Conservation (phyloP, 2,797 vertebrate species). For the Cetoscarus ocellatus region DNA sequence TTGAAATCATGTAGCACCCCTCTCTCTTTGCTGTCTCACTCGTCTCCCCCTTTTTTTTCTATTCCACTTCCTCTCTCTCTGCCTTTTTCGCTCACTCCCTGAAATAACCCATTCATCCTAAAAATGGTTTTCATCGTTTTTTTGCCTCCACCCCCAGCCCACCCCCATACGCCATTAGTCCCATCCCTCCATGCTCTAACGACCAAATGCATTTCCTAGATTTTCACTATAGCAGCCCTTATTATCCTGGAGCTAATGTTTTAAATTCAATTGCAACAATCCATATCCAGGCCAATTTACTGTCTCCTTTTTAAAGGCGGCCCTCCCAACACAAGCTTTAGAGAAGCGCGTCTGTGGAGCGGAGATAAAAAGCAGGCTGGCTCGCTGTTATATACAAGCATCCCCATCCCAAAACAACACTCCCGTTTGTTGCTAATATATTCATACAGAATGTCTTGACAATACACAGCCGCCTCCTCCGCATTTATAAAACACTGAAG, state of each 20-base stretch:
- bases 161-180: slow-evolving; percentile 80
- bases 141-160: slow-evolving; percentile 66
- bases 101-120: slow-evolving; percentile 81
- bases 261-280: slow-evolving; percentile 85
- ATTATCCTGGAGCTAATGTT: slow-evolving; percentile 83
- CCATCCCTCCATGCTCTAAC: slow-evolving; percentile 76
- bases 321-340: slow-evolving; percentile 65
- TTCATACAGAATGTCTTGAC: slow-evolving; percentile 62
- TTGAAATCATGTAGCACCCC: slow-evolving; percentile 78
- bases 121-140: slow-evolving; percentile 75
- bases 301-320: slow-evolving; percentile 69
- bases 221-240: slow-evolving; percentile 80
- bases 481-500: slow-evolving; percentile 72
- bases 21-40: slow-evolving; percentile 63
- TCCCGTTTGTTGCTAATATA: slow-evolving; percentile 62
- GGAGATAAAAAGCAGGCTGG: slow-evolving; percentile 86
- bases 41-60: slow-evolving; percentile 53
- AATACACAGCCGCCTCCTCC: slow-evolving; percentile 62
- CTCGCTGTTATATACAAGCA: slow-evolving; percentile 56
- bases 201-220: slow-evolving; percentile 84
- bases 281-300: slow-evolving; percentile 81
- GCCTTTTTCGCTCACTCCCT: slow-evolving; percentile 54
- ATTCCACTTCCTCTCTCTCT: slow-evolving; percentile 60
- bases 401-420: slow-evolving; percentile 65
- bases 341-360: slow-evolving; percentile 83